phyloP scores from a whole-genome alignment of 2,888 invertebrate species.

The Limenitis arthemis region DNA sequence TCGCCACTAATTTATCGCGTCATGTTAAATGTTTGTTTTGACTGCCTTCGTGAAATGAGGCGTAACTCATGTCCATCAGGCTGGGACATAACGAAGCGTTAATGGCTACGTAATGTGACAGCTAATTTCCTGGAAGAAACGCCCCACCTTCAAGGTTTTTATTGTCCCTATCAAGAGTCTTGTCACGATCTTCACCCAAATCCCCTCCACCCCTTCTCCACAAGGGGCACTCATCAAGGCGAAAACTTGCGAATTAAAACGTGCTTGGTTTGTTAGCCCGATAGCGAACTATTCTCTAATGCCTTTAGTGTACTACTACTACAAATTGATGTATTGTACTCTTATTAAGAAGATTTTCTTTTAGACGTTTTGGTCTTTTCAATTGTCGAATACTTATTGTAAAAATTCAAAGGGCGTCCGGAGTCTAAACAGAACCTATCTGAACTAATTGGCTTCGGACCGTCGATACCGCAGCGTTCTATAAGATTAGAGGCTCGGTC shows the following conservation, averaged over 20 bases:
- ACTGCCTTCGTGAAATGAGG: conserved; percentile 14
- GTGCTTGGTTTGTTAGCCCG: conserved; percentile 36
- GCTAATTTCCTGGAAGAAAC: conserved; percentile 62
- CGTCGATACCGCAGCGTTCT: conserved; percentile 35
- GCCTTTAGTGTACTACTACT: conserved; percentile 7
- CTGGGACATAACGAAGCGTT: conserved; percentile 34
- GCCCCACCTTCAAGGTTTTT: conserved; percentile 49
- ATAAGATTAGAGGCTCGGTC: conserved; percentile 22
- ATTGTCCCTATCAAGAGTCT: conserved; percentile 50
- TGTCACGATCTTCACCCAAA: conserved; percentile 43
- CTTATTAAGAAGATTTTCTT: conserved; percentile 7
- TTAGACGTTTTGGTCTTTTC: not conserved
- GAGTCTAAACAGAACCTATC: conserved; percentile 36
- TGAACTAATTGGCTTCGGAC: conserved; percentile 48
- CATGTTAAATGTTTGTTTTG: conserved; percentile 25
- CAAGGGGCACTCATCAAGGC: conserved; percentile 52
- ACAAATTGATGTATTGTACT: conserved; percentile 10
- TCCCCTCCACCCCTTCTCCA: conserved; percentile 19
- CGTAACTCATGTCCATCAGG: conserved; percentile 30
- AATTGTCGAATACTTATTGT: not conserved
- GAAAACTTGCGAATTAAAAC: conserved; percentile 65
- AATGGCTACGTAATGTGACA: conserved; percentile 62
- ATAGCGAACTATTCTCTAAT: conserved; percentile 18
- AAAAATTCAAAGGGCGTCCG: conserved; percentile 8
- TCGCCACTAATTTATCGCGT: conserved; percentile 22